Percentiles rank a stretch among this genome's conserved stretches.
Evolutionary conservation across 2,113 vertebrate species (phyloP).

Genomic region (Catagonus wagneri): DNA sequence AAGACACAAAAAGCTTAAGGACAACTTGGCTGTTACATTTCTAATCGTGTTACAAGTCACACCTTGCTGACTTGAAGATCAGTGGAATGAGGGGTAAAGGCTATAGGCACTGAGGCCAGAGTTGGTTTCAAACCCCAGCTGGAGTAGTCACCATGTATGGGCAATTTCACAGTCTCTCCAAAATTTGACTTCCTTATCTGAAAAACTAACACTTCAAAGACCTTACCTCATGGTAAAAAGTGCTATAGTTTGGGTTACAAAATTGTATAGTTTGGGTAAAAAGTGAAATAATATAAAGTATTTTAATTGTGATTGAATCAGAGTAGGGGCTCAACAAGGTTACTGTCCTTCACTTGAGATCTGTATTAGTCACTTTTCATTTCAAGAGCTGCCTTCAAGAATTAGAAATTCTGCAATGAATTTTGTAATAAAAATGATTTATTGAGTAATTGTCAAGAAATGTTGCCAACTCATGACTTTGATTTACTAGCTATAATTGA

Average conservation of each 20-base stretch:
- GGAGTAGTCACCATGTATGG: accelerated
- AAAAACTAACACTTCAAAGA: not conserved
- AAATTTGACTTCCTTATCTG: not conserved
- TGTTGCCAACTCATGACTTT: not conserved
- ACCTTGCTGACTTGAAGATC: not conserved
- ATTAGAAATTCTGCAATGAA: constrained; percentile 13
- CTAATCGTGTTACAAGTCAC: not conserved
- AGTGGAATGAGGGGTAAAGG: not conserved
- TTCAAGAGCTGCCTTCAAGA: not conserved
- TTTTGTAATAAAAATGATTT: not conserved
- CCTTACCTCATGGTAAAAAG: not conserved
- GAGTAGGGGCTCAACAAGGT: not conserved
- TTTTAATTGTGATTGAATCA: not conserved
- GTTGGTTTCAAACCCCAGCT: not conserved
- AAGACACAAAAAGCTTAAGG: not conserved
- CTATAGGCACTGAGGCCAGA: not conserved
- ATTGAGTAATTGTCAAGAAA: not conserved
- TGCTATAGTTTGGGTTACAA: not conserved
- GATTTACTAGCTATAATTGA: not conserved
- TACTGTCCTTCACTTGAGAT: not conserved
- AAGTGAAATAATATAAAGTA: not conserved
- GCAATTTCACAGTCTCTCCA: not conserved
- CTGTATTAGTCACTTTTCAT: not conserved
- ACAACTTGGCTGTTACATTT: not conserved
- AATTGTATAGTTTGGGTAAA: not conserved